phyloP scores from a whole-genome alignment of 2,888 invertebrate species.

The Psococerastis gibbosa region DNA sequence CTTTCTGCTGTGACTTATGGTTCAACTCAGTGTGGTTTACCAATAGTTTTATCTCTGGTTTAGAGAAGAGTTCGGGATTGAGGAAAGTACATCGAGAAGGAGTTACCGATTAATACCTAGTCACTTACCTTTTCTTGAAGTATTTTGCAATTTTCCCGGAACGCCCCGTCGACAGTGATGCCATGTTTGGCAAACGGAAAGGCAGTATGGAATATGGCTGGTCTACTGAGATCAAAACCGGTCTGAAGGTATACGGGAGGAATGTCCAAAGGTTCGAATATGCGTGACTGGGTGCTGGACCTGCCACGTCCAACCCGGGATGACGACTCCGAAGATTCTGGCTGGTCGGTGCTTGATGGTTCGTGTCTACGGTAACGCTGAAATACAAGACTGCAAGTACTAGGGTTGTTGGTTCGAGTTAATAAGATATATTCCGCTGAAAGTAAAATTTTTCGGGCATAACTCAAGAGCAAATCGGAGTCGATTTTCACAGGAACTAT shows the following conservation, averaged over 20 bases:
- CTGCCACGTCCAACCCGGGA: not conserved
- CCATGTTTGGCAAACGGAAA: conserved; percentile 44
- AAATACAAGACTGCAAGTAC: no score
- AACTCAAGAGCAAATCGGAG: no score
- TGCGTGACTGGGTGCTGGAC: not conserved
- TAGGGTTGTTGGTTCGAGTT: no score
- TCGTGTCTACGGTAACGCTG: not conserved
- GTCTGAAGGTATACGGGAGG: conserved; percentile 72
- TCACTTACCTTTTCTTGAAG: conserved; percentile 69
- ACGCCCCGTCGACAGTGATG: conserved; percentile 14
- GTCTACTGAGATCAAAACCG: conserved; percentile 57
- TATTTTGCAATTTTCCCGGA: conserved; percentile 30
- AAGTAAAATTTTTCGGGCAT: conserved; percentile 3
- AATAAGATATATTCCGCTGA: no score
- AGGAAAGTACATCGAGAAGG: no score
- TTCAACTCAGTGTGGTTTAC: no score
- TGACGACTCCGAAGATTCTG: not conserved
- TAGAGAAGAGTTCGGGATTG: no score
- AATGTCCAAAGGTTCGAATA: conserved; percentile 37
- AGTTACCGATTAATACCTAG: no score
- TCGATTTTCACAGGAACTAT: no score
- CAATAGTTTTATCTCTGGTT: no score
- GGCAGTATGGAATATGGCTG: conserved; percentile 64
- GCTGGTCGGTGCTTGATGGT: not conserved
- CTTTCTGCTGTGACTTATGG: no score